Evolutionary conservation across 1,140 invertebrate species (phyloP).

Genomic region (Drosophila lacertosa): DNA sequence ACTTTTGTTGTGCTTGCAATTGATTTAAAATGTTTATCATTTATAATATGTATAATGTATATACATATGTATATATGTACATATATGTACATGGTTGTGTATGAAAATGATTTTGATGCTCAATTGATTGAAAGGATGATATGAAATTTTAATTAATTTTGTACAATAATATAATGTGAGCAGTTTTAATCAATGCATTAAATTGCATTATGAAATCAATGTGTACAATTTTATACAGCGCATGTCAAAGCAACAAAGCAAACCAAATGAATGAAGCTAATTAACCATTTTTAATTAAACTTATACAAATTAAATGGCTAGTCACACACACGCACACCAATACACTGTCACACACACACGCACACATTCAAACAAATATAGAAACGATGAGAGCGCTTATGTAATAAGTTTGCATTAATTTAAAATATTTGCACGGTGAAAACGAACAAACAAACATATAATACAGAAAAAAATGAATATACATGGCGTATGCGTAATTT

Average conservation of each 20-base stretch:
- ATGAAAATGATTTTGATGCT: conserved; percentile 24
- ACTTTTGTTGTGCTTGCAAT: conserved; percentile 1
- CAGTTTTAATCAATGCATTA: conserved; percentile 15
- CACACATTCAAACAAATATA: conserved; percentile 7
- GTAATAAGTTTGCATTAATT: conserved; percentile 56
- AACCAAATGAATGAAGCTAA: conserved; percentile 64
- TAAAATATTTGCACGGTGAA: conserved; percentile 46
- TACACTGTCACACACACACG: conserved; percentile 7
- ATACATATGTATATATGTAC: not conserved
- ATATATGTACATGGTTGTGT: conserved; percentile 2
- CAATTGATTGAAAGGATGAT: conserved; percentile 25
- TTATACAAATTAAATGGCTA: conserved; percentile 32
- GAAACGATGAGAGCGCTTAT: conserved; percentile 32
- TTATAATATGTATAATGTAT: conserved; percentile 1
- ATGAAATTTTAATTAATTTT: conserved; percentile 14
- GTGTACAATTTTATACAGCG: conserved; percentile 57
- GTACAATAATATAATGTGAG: conserved; percentile 7
- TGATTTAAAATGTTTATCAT: conserved; percentile 7
- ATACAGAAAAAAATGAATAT: conserved; percentile 21
- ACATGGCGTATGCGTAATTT: conserved; percentile 72
- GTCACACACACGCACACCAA: conserved; percentile 2
- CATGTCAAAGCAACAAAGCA: conserved; percentile 57
- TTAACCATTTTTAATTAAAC: conserved; percentile 76
- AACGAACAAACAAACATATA: conserved; percentile 39
- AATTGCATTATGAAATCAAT: conserved; percentile 35